Base-by-base conservation (phyloP, 2,113 vertebrate genomes). In the Corydoras maculifer region DNA sequence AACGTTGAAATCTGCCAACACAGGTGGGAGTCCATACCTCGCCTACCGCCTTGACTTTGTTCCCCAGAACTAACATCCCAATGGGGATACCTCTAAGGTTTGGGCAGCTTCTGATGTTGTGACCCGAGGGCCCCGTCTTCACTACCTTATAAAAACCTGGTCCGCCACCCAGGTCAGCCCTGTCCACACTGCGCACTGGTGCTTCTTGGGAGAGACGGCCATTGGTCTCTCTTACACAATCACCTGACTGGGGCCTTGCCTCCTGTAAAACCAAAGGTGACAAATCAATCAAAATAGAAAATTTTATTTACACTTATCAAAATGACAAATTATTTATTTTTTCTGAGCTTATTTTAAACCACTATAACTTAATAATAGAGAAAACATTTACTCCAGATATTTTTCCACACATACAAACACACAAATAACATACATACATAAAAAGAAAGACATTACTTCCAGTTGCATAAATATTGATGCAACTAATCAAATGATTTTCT, bases 51-150 rank as follows among this genome's bases (percentile, higher is more conserved):
- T 98, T 99, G 94, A 99, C 93, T 94, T 93, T 98, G 97, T 99
- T 99, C 91, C 95, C 96, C 93, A 98, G 96, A 88, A 99, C 95
- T 98, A 99, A 98, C 96, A 98, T 99, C 97, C 97, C 97, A 97
- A 98, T 98, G 91, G 97, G 97, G 96, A 99, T 98, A 96, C 97
- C 97, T 95, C 95, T 98, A 97, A 99, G 96, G 95, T 98, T 98
- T 91, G 97, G 97, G 86, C 94, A 98, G 94, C 95, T 99, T 96
- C 97, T 93, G 93, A 99, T 96, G 95, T 99, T 99, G 94, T 99
- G 97, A 92, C 97, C 96, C 88, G 97, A 99, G 75, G 97, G 96
- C 85, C 97, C 97, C 77, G 96, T 98, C 94, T 98, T 98, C 93
- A 99, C 96, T 97, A 99, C 97, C 95, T 98, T 97, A 94, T 99